Evolutionary conservation across 2,113 vertebrate species (phyloP).

Genomic region (Cavia aperea): DNA sequence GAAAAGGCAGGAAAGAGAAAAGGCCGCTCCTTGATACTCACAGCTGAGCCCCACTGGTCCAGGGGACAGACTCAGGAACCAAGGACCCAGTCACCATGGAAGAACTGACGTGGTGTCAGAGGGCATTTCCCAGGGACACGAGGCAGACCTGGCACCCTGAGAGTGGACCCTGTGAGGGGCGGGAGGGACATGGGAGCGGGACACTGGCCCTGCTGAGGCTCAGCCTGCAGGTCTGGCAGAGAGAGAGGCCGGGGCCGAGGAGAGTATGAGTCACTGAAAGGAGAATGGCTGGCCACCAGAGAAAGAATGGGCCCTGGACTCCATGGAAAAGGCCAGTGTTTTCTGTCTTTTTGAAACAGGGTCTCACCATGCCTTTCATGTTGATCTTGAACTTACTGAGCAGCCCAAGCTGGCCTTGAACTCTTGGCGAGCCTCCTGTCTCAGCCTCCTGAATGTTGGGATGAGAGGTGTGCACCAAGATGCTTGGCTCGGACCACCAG

Average conservation of each 20-base stretch:
- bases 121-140: neutral
- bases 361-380: neutral
- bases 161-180: neutral
- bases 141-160: neutral
- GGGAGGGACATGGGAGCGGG: neutral
- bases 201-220: neutral
- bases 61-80: neutral
- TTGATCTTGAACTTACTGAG: neutral
- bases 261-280: neutral
- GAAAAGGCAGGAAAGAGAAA: neutral
- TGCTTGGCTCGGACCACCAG: neutral
- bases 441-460: neutral
- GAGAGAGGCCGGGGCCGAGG: neutral
- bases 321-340: neutral
- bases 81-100: neutral
- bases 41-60: neutral
- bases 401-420: neutral
- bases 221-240: neutral
- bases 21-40: neutral
- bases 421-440: neutral
- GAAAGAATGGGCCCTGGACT: neutral
- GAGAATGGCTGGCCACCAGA: neutral
- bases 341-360: neutral
- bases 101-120: neutral
- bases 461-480: neutral